Percentiles rank a stretch among this genome's conserved stretches.
These are phyloP conservation scores for Xestobium rufovillosum DNA, from an alignment of 2,888 invertebrate species.

Conservation along the genomic window DNA sequence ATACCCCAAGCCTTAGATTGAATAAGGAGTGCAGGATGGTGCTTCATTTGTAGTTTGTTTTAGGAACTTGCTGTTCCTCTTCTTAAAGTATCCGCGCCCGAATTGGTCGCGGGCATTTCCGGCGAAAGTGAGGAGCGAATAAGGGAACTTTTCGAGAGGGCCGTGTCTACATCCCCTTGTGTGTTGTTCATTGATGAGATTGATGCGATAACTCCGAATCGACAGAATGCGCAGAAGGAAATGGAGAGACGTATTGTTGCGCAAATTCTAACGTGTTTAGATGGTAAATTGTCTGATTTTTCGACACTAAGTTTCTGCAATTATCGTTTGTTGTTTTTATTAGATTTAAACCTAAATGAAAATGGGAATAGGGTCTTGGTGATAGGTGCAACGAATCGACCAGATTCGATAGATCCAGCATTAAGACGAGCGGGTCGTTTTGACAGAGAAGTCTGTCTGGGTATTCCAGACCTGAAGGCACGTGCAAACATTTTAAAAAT, in stretches of 20 bases:
- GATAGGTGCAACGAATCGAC: conserved; percentile 92
- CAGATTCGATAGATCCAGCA: conserved; percentile 88
- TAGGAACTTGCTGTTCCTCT: conserved; percentile 78
- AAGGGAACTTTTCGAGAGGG: conserved; percentile 83
- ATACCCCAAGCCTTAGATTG: no score
- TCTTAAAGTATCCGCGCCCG: conserved; percentile 83
- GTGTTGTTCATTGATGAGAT: conserved; percentile 94
- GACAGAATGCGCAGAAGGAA: conserved; percentile 84
- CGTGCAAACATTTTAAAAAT: conserved; percentile 70
- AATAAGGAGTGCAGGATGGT: no score
- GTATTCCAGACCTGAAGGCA: conserved; percentile 83
- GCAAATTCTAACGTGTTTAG: conserved; percentile 82
- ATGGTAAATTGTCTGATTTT: conserved; percentile 50
- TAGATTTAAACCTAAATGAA: conserved; percentile 47
- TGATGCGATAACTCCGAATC: conserved; percentile 88
- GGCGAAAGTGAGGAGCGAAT: conserved; percentile 94
- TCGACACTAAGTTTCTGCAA: not conserved
- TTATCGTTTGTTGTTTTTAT: conserved; percentile 14
- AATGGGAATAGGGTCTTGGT: conserved; percentile 64
- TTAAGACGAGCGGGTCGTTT: conserved; percentile 87
- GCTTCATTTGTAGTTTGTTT: conserved; percentile 16
- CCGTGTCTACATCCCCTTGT: conserved; percentile 65
- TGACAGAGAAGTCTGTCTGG: conserved; percentile 87
- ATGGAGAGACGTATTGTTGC: conserved; percentile 96
- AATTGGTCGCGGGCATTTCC: conserved; percentile 88